A percentile compares a stretch with the other conserved stretches of the same genome.
Evolutionary conservation across 1,140 invertebrate genomes (phyloP).

Genomic region (Episyrphus balteatus): DNA sequence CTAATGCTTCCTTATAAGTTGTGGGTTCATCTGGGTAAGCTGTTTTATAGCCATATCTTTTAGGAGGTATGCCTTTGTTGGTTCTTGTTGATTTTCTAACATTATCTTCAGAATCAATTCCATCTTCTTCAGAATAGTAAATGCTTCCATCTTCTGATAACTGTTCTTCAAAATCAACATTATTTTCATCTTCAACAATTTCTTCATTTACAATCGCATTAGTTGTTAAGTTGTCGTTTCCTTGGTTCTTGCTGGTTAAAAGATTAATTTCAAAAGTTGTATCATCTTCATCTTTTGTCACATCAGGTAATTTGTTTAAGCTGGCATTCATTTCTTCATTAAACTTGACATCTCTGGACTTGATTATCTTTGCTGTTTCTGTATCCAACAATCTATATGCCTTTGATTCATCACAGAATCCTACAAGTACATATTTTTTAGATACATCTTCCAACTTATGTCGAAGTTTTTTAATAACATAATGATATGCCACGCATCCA

Average conservation of each 20-base stretch:
- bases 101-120: no score
- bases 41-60: constrained; percentile 1
- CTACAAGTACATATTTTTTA: constrained; percentile 1
- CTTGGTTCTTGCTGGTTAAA: no score
- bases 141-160: no score
- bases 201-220: constrained; percentile 1
- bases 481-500: constrained; percentile 8
- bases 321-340: no score
- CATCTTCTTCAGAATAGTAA: no score
- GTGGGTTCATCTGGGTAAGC: background rate
- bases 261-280: no score
- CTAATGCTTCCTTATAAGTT: constrained; percentile 2
- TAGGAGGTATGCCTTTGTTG: constrained; percentile 3
- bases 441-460: constrained; percentile 1
- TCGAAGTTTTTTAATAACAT: background rate
- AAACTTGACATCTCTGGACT: no score
- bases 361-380: no score
- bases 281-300: background rate
- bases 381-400: constrained; percentile 2
- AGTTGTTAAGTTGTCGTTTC: no score
- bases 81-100: background rate
- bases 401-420: constrained; percentile 2
- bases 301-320: background rate
- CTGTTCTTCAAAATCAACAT: background rate
- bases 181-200: background rate